Conservation (phyloP, 2,797 vertebrate genomes). For the Enteromius fasciolatus region DNA sequence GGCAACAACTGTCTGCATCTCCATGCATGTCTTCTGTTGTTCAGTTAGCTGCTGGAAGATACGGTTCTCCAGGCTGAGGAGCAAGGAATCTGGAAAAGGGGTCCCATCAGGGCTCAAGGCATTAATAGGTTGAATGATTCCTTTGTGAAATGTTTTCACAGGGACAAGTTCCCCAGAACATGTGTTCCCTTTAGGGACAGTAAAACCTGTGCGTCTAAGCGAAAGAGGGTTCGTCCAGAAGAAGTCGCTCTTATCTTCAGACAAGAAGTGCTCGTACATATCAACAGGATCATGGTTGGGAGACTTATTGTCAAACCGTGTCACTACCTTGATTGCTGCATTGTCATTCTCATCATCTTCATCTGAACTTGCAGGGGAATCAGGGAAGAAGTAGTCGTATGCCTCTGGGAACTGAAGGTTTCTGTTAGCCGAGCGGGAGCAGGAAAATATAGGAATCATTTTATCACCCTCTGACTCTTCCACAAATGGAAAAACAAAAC, state of each 20-base stretch:
- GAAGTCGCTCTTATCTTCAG: slow-evolving; percentile 66
- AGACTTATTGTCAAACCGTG: slow-evolving; percentile 58
- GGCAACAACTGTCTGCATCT: slow-evolving; percentile 66
- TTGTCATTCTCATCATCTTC: slow-evolving; percentile 68
- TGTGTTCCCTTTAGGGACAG: slow-evolving; percentile 49
- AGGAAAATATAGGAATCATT: slow-evolving; percentile 70
- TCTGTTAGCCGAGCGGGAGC: slow-evolving; percentile 63
- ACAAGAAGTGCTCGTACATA: slow-evolving; percentile 79
- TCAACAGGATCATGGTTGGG: slow-evolving; percentile 70
- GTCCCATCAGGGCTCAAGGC: slow-evolving; percentile 58
- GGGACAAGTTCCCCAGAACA: slow-evolving; percentile 50
- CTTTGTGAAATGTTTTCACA: slow-evolving; percentile 49
- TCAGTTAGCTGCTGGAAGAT: slow-evolving; percentile 65
- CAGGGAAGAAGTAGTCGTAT: slow-evolving; percentile 86
- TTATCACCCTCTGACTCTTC: slow-evolving; percentile 54
- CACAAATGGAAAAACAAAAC: slow-evolving; percentile 68
- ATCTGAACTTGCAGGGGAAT: slow-evolving; percentile 72
- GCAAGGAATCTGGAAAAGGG: slow-evolving; percentile 65
- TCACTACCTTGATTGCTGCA: slow-evolving; percentile 67
- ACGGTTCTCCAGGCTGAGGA: slow-evolving; percentile 67
- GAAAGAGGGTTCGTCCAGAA: slow-evolving; percentile 75
- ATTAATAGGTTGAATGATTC: slow-evolving; percentile 51
- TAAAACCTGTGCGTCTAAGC: slow-evolving; percentile 66
- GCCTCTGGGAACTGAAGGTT: slow-evolving; percentile 83
- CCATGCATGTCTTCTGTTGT: slow-evolving; percentile 62